Percentiles rank a stretch among this genome's conserved stretches.
phyloP scores from a whole-genome alignment of 2,797 vertebrate genomes.

The Gymnothorax javanicus region DNA sequence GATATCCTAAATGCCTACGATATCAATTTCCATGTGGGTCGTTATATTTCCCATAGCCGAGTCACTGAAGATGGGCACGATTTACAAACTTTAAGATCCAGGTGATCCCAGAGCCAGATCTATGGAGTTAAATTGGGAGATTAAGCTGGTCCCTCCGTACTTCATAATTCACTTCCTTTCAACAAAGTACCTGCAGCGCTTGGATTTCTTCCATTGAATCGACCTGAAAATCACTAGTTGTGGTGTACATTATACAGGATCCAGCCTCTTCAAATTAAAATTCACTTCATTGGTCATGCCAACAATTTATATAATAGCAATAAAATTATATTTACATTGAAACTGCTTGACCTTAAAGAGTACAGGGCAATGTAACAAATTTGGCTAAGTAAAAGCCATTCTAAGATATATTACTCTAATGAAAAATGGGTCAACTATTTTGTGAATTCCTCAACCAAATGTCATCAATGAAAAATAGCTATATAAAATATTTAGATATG shows the following conservation, averaged over 20 bases:
- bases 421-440: constrained; percentile 32
- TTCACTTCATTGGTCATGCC: not conserved
- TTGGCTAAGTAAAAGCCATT: constrained; percentile 48
- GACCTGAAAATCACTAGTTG: too few species aligned
- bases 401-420: constrained; percentile 64
- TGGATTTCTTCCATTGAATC: too few species aligned
- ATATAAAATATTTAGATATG: constrained; percentile 51
- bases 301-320: constrained; percentile 10
- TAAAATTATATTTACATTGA: constrained; percentile 28
- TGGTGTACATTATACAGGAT: not conserved
- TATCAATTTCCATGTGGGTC: too few species aligned
- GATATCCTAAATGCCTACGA: too few species aligned
- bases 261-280: not conserved
- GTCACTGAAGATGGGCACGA: too few species aligned
- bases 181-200: too few species aligned
- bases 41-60: too few species aligned
- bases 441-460: constrained; percentile 48
- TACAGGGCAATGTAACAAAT: constrained; percentile 57
- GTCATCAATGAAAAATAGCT: constrained; percentile 61
- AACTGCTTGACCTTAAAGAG: constrained; percentile 52
- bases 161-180: too few species aligned
- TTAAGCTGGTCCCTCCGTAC: too few species aligned
- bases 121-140: too few species aligned
- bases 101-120: too few species aligned
- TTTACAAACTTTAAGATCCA: too few species aligned